These are phyloP conservation scores for Melanotaenia trifasciata DNA, from an alignment of 2,797 vertebrate genomes.

Conservation along the genomic window DNA sequence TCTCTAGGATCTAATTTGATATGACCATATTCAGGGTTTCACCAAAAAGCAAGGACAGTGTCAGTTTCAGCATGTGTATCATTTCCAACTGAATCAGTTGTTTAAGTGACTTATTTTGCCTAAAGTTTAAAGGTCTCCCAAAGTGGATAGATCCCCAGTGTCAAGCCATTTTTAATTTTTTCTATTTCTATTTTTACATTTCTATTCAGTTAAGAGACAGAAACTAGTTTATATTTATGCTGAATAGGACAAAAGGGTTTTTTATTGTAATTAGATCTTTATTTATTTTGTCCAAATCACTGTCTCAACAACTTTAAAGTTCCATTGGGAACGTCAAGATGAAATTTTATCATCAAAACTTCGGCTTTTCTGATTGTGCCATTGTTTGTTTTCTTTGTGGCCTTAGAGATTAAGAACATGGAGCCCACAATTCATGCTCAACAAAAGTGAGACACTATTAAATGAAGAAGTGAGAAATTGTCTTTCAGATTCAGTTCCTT, in stretches of 20 bases:
- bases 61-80: too few species aligned
- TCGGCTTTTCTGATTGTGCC: slow-evolving; percentile 20
- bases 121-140: too few species aligned
- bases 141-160: too few species aligned
- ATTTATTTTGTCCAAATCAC: neutral
- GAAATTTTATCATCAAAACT: neutral
- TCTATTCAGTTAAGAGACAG: too few species aligned
- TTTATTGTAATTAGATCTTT: neutral
- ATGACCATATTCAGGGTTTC: neutral
- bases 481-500: slow-evolving; percentile 88
- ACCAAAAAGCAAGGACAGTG: too few species aligned
- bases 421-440: slow-evolving; percentile 29
- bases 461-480: slow-evolving; percentile 83
- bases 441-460: slow-evolving; percentile 58
- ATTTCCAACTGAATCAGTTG: too few species aligned
- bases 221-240: too few species aligned
- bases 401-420: slow-evolving; percentile 39
- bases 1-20: neutral
- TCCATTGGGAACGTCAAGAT: neutral
- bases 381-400: slow-evolving; percentile 40
- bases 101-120: neutral
- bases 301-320: neutral
- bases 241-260: too few species aligned
- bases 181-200: too few species aligned
- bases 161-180: too few species aligned